Base-by-base conservation (phyloP, 2,888 invertebrate species). In the Thereva unica region DNA sequence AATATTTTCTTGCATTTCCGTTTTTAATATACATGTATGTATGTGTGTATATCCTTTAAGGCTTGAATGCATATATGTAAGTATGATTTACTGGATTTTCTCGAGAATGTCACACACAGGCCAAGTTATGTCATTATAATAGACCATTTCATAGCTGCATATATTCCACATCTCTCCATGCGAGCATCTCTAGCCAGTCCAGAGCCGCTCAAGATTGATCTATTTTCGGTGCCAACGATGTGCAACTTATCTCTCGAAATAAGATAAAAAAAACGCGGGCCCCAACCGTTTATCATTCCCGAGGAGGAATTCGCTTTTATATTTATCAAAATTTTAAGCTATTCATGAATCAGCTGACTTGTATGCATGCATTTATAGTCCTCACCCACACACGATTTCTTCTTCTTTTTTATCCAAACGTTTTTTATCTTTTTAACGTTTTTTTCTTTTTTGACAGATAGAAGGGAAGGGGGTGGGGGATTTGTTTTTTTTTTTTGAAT, bases 91-190 rank as follows among this genome's bases (percentile, higher is more conserved):
- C 37, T 64, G 64, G 23, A 23, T 23, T 45, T 49, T 35, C 64
- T 45, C n/a, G 52, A 64, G 67, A 67, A 67, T 67, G 56, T 55
- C 63, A 55, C 56, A 55, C 56, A 8, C 42, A 44, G 64, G 23
- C 23, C 23, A 23, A 67, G 56, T 67, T 64, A 64, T 67, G 64
- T 67, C 67, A 67, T 56, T 67, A 49, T 50, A 56, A 56, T 67
- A 64, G 56, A 12, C 34, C 45, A 59, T 37, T 59, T 59, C 45
- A 41, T 41, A 23, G 12, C 55, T 55, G 38, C 55, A 23, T 23
- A 23, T 23, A 23, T 23, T 47, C 8, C 57, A 47, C 37, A 37
- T 35, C 45, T 59, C 47, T 38, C 38, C 34, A 9, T 9, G 7
- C 10, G 37, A 6, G 38, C 38, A 4, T 40, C 35, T 10, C 5